These are phyloP conservation scores for Leptobrachium ailaonicum DNA, from an alignment of 2,113 vertebrate genomes.

Conservation along the genomic window DNA sequence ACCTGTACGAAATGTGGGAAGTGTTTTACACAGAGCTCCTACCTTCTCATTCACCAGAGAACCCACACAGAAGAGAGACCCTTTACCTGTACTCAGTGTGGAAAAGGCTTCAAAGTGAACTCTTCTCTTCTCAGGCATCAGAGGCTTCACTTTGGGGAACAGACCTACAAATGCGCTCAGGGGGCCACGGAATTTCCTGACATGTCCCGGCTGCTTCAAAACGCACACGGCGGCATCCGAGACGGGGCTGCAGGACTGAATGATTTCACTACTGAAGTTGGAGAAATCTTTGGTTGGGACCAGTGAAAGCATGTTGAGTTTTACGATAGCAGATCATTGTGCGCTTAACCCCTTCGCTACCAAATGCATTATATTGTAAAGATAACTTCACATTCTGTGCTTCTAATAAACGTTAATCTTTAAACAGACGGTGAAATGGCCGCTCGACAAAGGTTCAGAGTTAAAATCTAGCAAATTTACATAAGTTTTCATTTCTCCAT, in stretches of 20 bases:
- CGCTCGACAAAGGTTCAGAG: no score
- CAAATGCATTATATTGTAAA: no score
- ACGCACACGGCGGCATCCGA: not conserved
- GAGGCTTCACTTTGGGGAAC: slow-evolving; percentile 7
- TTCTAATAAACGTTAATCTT: no score
- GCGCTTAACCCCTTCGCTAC: no score
- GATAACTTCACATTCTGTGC: no score
- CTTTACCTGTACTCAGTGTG: slow-evolving; percentile 11
- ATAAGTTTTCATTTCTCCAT: no score
- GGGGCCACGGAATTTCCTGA: not conserved
- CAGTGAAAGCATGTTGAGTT: not conserved
- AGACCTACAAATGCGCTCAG: not conserved
- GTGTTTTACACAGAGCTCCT: slow-evolving; percentile 25
- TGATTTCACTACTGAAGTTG: not conserved
- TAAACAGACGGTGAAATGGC: no score
- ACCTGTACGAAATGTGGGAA: slow-evolving; percentile 15
- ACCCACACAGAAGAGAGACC: slow-evolving; percentile 23
- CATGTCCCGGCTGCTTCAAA: not conserved
- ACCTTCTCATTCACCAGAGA: slow-evolving; percentile 27
- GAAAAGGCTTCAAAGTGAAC: slow-evolving; percentile 31
- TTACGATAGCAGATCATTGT: no score
- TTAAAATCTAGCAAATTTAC: no score
- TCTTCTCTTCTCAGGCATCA: not conserved
- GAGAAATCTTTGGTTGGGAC: not conserved
- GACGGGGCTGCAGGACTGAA: not conserved